These are phyloP conservation scores for Hycleus cichorii DNA, from an alignment of 1,140 invertebrate genomes.

Conservation along the genomic window DNA sequence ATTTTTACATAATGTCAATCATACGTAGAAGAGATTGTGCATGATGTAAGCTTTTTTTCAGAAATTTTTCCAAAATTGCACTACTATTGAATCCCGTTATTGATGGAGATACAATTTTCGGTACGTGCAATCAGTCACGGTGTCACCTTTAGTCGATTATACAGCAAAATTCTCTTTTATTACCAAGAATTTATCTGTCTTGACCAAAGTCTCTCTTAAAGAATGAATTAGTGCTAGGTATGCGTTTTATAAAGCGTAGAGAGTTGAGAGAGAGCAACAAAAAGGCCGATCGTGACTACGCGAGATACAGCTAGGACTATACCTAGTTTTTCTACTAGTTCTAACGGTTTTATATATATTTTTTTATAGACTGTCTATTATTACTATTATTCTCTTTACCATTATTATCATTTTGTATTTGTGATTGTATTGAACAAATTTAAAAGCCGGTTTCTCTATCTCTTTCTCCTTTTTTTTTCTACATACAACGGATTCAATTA, in stretches of 20 bases:
- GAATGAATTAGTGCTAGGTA: constrained; percentile 8
- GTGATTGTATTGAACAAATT: background rate
- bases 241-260: background rate
- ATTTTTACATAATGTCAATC: no score
- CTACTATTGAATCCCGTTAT: no score
- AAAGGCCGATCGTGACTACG: constrained; percentile 16
- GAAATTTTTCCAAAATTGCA: no score
- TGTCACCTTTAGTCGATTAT: no score
- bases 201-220: background rate
- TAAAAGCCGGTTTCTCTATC: constrained; percentile 15
- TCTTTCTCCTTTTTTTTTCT: constrained; percentile 6
- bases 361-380: no score
- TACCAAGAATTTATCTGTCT: no score
- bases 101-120: no score
- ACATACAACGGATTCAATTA: background rate
- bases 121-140: no score
- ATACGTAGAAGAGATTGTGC: no score
- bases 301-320: constrained; percentile 16
- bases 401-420: no score
- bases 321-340: constrained; percentile 18
- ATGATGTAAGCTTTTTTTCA: background rate
- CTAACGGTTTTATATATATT: constrained; percentile 12
- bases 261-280: constrained; percentile 10
- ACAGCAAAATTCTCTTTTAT: no score
- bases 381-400: no score